phyloP scores from a whole-genome alignment of 1,140 invertebrate genomes.

The Calliphora vicina region DNA sequence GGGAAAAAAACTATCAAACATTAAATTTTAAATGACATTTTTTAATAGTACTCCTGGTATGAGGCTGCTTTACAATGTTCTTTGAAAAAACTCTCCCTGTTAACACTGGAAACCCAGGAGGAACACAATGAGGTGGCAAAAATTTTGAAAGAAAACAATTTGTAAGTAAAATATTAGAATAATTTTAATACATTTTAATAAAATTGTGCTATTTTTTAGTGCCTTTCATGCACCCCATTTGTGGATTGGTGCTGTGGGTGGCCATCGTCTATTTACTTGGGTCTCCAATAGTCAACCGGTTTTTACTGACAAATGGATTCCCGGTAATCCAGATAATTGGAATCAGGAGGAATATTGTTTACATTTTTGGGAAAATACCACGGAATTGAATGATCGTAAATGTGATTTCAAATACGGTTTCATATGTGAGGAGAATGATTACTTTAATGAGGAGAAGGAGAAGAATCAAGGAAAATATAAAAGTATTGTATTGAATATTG shows the following conservation, averaged over 20 bases:
- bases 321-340: slow-evolving; percentile 12
- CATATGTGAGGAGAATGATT: neutral
- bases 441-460: neutral
- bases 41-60: neutral
- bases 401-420: neutral
- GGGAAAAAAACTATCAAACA: neutral
- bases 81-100: neutral
- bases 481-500: neutral
- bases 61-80: neutral
- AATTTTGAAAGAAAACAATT: neutral
- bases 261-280: neutral
- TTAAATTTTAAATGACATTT: neutral
- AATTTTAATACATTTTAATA: neutral
- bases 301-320: neutral
- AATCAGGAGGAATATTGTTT: neutral
- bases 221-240: neutral
- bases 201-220: neutral
- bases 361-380: neutral
- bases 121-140: neutral
- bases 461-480: neutral
- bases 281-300: neutral
- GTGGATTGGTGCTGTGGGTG: slow-evolving; percentile 7
- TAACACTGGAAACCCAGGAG: neutral
- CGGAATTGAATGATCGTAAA: neutral
- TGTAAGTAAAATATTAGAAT: neutral